Conservation (phyloP, 2,113 vertebrate species). For the Corythoichthys haematopterus region DNA sequence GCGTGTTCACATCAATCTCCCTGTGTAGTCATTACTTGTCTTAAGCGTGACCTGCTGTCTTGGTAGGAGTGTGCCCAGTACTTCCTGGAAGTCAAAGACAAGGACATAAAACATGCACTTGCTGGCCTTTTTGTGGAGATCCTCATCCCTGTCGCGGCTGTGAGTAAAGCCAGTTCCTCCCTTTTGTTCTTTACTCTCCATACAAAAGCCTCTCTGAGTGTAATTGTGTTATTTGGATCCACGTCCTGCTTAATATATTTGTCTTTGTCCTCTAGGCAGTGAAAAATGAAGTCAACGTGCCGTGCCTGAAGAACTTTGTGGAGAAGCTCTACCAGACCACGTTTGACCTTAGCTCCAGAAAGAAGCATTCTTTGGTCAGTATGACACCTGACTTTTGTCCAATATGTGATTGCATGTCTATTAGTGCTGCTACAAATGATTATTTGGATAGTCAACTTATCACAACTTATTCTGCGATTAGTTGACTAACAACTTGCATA, state of each 20-base stretch:
- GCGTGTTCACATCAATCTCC: not conserved
- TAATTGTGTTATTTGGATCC: not conserved
- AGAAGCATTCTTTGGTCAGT: slow-evolving; percentile 96
- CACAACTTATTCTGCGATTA: too few relatives aligned
- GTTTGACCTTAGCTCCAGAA: slow-evolving; percentile 96
- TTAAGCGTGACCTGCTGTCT: not conserved
- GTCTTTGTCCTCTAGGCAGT: slow-evolving; percentile 80
- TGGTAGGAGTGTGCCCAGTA: slow-evolving; percentile 96
- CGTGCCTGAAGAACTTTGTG: slow-evolving; percentile 98
- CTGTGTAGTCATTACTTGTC: not conserved
- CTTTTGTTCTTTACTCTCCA: not conserved
- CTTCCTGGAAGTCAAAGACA: slow-evolving; percentile 98
- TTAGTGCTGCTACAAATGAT: not conserved
- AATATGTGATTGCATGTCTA: not conserved
- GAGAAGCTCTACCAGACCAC: slow-evolving; percentile 99
- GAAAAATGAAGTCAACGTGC: slow-evolving; percentile 99
- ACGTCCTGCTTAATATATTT: slow-evolving; percentile 1
- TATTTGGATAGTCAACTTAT: too few relatives aligned
- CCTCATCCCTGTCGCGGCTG: slow-evolving; percentile 97
- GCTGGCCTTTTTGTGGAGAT: slow-evolving; percentile 98
- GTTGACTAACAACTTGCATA: too few relatives aligned
- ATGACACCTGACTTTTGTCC: not conserved
- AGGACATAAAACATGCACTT: slow-evolving; percentile 96
- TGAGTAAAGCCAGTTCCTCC: slow-evolving; percentile 69
- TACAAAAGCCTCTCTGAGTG: not conserved